These are phyloP conservation scores for Drosophila kanapiae DNA, from an alignment of 1,140 invertebrate species.

Conservation along the genomic window DNA sequence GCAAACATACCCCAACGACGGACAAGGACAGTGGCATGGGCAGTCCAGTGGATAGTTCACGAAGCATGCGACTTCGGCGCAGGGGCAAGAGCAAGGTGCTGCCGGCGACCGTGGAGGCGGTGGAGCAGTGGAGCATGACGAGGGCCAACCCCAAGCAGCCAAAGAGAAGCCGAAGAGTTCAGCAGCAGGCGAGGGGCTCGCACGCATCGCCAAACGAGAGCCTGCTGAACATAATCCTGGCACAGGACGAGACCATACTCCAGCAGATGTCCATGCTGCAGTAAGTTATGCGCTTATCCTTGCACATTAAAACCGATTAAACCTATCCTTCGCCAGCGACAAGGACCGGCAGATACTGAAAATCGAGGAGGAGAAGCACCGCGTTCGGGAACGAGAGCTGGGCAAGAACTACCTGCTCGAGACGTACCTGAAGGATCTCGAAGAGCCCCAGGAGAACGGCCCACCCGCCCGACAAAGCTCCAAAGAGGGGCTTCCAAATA, in stretches of 20 bases:
- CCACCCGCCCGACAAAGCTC: constrained; percentile 7
- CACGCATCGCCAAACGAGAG: constrained; percentile 87
- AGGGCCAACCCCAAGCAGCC: constrained; percentile 48
- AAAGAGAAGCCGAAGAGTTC: constrained; percentile 48
- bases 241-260: constrained; percentile 93
- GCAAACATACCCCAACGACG: constrained; percentile 50
- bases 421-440: constrained; percentile 89
- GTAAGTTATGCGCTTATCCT: constrained; percentile 74
- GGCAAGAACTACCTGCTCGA: constrained; percentile 93
- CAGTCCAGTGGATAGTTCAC: constrained; percentile 77
- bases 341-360: constrained; percentile 92
- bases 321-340: constrained; percentile 86
- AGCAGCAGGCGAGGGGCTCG: neutral
- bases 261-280: constrained; percentile 89
- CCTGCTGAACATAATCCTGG: constrained; percentile 91
- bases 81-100: constrained; percentile 59
- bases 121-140: constrained; percentile 23
- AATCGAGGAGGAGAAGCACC: constrained; percentile 91
- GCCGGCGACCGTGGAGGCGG: constrained; percentile 9
- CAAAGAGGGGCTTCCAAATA: constrained; percentile 71
- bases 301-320: neutral
- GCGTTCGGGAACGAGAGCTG: constrained; percentile 89
- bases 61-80: constrained; percentile 74
- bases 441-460: constrained; percentile 85
- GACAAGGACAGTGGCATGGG: constrained; percentile 84